Conservation (phyloP, 2,797 vertebrate species). For the Bradypodion pumilum region DNA sequence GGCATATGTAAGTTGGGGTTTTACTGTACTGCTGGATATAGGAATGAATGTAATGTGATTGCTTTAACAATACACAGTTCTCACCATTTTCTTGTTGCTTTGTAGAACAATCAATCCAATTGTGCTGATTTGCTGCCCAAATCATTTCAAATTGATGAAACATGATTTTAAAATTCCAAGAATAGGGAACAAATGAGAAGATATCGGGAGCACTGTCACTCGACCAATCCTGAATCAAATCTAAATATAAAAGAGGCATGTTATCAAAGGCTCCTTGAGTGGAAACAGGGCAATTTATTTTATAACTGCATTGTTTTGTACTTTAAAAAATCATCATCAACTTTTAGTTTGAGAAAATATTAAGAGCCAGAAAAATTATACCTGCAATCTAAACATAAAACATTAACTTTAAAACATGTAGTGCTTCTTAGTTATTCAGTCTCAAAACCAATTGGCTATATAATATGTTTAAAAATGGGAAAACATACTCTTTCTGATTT, state of each 20-base stretch:
- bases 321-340: not conserved
- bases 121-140: slow-evolving; percentile 98
- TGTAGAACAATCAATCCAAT: slow-evolving; percentile 98
- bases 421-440: not conserved
- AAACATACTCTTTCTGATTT: not conserved
- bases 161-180: slow-evolving; percentile 96
- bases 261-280: not conserved
- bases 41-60: not conserved
- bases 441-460: not conserved
- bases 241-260: slow-evolving; percentile 69
- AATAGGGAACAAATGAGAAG: slow-evolving; percentile 97
- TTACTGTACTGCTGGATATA: not conserved
- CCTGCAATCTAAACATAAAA: not conserved
- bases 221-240: slow-evolving; percentile 98
- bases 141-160: slow-evolving; percentile 99
- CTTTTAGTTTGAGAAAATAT: not conserved
- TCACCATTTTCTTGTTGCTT: slow-evolving; percentile 99
- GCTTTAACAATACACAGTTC: slow-evolving; percentile 15
- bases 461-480: not conserved
- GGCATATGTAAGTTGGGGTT: no score
- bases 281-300: not conserved
- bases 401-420: not conserved
- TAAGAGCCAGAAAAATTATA: not conserved
- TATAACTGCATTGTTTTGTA: not conserved
- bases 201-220: slow-evolving; percentile 95